Evolutionary conservation across 2,797 vertebrate genomes (phyloP).

Genomic region (Lepus townsendii): DNA sequence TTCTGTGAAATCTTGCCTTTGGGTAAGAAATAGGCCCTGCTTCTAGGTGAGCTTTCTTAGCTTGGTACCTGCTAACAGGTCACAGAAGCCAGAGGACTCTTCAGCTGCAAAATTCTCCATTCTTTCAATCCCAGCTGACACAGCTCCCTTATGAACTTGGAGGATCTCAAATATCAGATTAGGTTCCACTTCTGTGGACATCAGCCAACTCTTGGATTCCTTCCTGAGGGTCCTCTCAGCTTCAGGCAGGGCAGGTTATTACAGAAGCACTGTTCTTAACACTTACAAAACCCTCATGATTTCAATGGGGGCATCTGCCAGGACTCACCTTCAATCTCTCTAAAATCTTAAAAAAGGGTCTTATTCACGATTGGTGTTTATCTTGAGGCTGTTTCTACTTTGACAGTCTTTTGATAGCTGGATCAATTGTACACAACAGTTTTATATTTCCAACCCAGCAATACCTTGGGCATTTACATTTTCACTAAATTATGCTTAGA

Average conservation of each 20-base stretch:
- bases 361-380: not conserved
- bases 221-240: not conserved
- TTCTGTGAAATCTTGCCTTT: no score
- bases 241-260: no score
- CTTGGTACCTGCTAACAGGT: not conserved
- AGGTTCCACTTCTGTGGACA: not conserved
- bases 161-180: not conserved
- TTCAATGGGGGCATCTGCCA: not conserved
- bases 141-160: not conserved
- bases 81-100: not conserved
- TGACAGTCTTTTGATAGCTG: not conserved
- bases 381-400: not conserved
- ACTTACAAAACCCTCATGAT: not conserved
- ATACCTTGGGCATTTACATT: not conserved
- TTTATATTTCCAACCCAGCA: not conserved
- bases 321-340: not conserved
- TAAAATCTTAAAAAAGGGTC: not conserved
- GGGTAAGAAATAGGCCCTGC: not conserved
- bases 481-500: not conserved
- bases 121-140: not conserved
- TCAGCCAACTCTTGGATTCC: not conserved
- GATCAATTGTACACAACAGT: not conserved
- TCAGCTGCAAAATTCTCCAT: not conserved
- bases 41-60: not conserved
- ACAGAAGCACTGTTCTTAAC: not conserved